A percentile compares a stretch with the other conserved stretches of the same genome.
Evolutionary conservation across 1,140 invertebrate species (phyloP).

Genomic region (Drosophila kepulauana): DNA sequence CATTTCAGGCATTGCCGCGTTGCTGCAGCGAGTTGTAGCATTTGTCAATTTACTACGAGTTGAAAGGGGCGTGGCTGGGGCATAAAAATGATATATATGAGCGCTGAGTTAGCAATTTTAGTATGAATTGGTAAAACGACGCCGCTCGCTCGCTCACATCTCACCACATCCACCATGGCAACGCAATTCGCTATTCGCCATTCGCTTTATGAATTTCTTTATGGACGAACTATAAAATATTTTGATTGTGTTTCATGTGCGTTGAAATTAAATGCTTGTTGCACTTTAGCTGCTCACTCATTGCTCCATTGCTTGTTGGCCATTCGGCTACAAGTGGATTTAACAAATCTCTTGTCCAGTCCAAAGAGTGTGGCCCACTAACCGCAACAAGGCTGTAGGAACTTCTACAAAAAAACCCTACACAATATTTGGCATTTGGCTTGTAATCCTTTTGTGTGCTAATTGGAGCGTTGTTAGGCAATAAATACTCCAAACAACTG

Average conservation of each 20-base stretch:
- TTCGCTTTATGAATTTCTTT: conserved; percentile 76
- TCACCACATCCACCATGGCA: background rate
- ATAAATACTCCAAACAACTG: conserved; percentile 52
- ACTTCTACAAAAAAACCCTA: conserved; percentile 20
- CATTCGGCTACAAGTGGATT: conserved; percentile 61
- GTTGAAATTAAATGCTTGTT: conserved; percentile 71
- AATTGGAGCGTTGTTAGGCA: conserved; percentile 74
- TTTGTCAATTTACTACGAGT: conserved; percentile 83
- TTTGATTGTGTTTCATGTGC: conserved; percentile 65
- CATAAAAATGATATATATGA: conserved; percentile 82
- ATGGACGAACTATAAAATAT: conserved; percentile 75
- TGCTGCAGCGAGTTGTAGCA: conserved; percentile 54
- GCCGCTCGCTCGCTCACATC: conserved; percentile 35
- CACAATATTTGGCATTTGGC: conserved; percentile 62
- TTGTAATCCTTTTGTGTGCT: conserved; percentile 78
- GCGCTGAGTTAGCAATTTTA: conserved; percentile 82
- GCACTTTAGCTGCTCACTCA: conserved; percentile 27
- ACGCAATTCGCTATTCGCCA: conserved; percentile 31
- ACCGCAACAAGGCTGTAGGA: conserved; percentile 39
- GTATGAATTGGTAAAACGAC: conserved; percentile 69
- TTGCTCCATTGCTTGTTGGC: conserved; percentile 17
- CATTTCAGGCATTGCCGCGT: conserved; percentile 70
- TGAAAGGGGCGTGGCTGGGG: conserved; percentile 82
- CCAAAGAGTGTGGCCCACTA: conserved; percentile 56
- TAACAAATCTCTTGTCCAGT: background rate